phyloP scores from a whole-genome alignment of 1,140 invertebrate species.

The Drosophila sp. region DNA sequence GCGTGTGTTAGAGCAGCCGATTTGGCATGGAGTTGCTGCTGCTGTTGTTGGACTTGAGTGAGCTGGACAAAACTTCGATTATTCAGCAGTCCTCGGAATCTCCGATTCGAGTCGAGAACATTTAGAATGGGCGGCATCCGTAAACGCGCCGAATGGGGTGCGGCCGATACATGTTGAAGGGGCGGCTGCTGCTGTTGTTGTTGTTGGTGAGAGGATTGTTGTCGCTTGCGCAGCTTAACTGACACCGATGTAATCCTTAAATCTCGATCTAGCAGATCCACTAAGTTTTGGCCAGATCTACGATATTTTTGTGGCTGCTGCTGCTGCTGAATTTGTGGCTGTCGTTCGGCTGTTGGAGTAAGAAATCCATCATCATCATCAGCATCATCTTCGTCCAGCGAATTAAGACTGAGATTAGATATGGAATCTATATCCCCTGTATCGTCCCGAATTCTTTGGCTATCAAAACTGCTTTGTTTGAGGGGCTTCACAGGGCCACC shows the following conservation, averaged over 20 bases:
- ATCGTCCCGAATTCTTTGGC: constrained; percentile 32
- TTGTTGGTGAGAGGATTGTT: constrained; percentile 35
- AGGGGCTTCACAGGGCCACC: constrained; percentile 39
- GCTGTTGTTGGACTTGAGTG: constrained; percentile 68
- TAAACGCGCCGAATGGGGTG: constrained; percentile 55
- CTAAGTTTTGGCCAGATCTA: constrained; percentile 47
- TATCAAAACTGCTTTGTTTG: constrained; percentile 62
- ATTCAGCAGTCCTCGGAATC: constrained; percentile 67
- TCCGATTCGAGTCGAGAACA: constrained; percentile 68
- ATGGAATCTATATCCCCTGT: constrained; percentile 62
- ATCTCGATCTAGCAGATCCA: constrained; percentile 61
- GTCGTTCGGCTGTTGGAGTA: constrained; percentile 55
- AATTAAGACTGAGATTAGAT: constrained; percentile 71
- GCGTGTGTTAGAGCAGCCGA: constrained; percentile 66
- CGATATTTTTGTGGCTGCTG: constrained; percentile 34
- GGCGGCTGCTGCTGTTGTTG: constrained; percentile 24
- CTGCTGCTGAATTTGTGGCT: constrained; percentile 20
- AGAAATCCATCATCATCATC: constrained; percentile 65
- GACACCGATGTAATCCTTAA: constrained; percentile 64
- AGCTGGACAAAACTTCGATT: constrained; percentile 77
- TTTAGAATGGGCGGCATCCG: constrained; percentile 80
- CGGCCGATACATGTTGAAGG: constrained; percentile 33
- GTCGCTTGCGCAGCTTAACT: constrained; percentile 60
- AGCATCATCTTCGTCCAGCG: constrained; percentile 52
- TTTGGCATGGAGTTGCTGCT: constrained; percentile 57